Percentiles rank a stretch among this genome's conserved stretches.
These are phyloP conservation scores for Oreotragus oreotragus DNA, from an alignment of 2,113 vertebrate genomes.

Conservation along the genomic window DNA sequence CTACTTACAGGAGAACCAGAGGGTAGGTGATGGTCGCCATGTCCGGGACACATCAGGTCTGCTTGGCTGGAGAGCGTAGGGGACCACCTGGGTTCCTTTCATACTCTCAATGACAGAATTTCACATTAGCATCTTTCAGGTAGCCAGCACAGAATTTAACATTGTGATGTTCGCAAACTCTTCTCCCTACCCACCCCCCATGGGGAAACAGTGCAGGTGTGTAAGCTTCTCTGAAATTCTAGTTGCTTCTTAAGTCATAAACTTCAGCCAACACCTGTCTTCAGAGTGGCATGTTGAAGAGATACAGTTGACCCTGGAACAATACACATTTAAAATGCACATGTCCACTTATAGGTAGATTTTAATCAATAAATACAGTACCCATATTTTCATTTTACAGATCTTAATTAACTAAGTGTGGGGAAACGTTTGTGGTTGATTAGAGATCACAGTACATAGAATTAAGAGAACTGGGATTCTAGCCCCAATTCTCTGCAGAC, in stretches of 20 bases:
- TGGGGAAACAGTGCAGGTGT: neutral
- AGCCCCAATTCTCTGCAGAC: neutral
- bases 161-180: neutral
- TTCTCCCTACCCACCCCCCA: fast-evolving
- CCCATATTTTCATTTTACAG: neutral
- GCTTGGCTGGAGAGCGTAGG: neutral
- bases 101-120: neutral
- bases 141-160: neutral
- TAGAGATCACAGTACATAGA: neutral
- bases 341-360: neutral
- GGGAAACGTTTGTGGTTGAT: neutral
- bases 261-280: neutral
- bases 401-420: neutral
- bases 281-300: neutral
- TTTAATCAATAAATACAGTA: neutral
- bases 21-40: constrained; percentile 81
- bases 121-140: neutral
- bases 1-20: constrained; percentile 92
- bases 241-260: neutral
- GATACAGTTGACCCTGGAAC: neutral
- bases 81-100: neutral
- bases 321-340: neutral
- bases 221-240: neutral
- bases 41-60: neutral
- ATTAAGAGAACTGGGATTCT: too few relatives aligned